Evolutionary conservation across 2,113 vertebrate species (phyloP), one percentile per base, ranked within the genome.

Genomic region (Pelvicachromis taeniatus): DNA sequence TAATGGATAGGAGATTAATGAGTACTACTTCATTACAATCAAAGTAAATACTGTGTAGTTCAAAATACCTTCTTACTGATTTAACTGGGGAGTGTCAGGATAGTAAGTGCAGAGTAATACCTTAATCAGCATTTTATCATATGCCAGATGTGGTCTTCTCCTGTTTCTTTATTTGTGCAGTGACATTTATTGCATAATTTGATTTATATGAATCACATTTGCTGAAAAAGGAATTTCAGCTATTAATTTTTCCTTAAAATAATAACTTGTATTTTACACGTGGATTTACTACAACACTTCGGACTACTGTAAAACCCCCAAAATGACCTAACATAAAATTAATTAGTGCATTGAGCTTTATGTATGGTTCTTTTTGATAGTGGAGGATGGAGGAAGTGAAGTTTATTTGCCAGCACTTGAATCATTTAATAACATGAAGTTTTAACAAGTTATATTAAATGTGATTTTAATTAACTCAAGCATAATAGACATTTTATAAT

Each of bases 171-270:
- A 48, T 23, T 31, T 73, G 40, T 48, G 17, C 11, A 26, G 23
- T 29, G 10, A 73, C 23, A 50, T 73, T 73, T 73, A 73, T 50
- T 73, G 42, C 23, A 73, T 42, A 73, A 29, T 70, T 70, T 26
- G 6, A 45, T 31, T 10, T 73, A 73, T 7, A 48, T 29, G 19
- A 48, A 31, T 29, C 68, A 73, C 23, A 16, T 73, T 50, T 48
- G 9, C 42, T 73, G 23, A 48, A 73, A 50, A 73, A 10, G 6
- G 9, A 48, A 50, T 19, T 73, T 29, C 5, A 29, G 68, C 21
- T 73, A 29, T 50, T 29, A 1, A 6, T 17, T 73, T 73, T 48
- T 48, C 21, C 23, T 73, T 73, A 29, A 73, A 73, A 48, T 73
- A 73, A 73, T 17, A 26, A 11, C 68, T 48, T 48, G 26, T 9